A percentile compares a stretch with the other conserved stretches of the same genome.
These are phyloP conservation scores for Chlorodrepanis virens DNA, from an alignment of 2,113 vertebrate genomes.

Conservation along the genomic window DNA sequence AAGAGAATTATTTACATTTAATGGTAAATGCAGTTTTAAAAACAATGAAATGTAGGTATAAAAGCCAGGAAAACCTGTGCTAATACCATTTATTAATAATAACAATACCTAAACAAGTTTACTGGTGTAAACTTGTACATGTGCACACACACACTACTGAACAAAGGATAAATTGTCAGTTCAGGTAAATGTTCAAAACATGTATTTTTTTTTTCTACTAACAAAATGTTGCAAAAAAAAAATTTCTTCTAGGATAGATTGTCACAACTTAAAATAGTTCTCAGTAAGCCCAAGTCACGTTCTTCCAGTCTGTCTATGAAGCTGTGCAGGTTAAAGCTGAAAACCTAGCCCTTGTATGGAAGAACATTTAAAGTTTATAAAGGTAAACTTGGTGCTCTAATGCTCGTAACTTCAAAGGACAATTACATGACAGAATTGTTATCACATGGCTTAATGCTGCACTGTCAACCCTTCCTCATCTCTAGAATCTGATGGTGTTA, in stretches of 20 bases:
- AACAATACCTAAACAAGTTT: neutral
- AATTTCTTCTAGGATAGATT: neutral
- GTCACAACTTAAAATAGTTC: neutral
- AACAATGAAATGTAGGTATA: neutral
- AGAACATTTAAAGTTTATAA: neutral
- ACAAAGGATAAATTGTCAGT: neutral
- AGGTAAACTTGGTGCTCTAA: neutral
- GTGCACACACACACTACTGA: neutral
- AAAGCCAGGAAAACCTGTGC: neutral
- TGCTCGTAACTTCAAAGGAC: neutral
- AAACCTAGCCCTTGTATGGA: neutral
- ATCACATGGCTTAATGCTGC: neutral
- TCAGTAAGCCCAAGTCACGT: neutral
- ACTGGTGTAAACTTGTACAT: neutral
- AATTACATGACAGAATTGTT: neutral
- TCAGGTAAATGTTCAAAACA: neutral
- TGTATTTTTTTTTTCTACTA: neutral
- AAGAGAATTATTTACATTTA: neutral
- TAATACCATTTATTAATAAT: neutral
- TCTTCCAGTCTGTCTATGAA: neutral
- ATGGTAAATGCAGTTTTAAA: neutral
- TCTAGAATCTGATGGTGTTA: neutral
- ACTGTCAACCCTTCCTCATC: neutral
- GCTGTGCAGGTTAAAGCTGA: neutral
- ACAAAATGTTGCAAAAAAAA: neutral